Conservation (phyloP, 2,888 invertebrate species). For the Cheilosia impressa region DNA sequence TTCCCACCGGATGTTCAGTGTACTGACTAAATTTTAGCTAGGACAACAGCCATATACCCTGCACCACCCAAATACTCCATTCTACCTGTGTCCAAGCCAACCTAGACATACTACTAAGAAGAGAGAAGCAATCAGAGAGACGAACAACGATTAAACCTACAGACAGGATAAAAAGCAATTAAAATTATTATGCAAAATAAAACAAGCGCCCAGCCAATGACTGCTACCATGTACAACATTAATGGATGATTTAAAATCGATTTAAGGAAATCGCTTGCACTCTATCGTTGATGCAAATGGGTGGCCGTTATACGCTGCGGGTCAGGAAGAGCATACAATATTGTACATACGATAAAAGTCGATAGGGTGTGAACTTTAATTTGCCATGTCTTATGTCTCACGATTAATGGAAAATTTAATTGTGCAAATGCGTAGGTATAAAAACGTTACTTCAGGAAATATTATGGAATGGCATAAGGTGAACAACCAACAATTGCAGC, state of each 20-base stretch:
- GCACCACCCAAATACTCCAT: too few species aligned
- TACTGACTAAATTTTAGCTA: too few species aligned
- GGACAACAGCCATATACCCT: too few species aligned
- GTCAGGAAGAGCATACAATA: not conserved
- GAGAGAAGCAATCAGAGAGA: slow-evolving; percentile 7
- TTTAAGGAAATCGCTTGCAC: slow-evolving; percentile 10
- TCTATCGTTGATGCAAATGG: not conserved
- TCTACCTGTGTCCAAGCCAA: too few species aligned
- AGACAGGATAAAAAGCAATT: slow-evolving; percentile 37
- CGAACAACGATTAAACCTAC: slow-evolving; percentile 17
- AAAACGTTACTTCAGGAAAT: too few species aligned
- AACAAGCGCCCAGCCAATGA: slow-evolving; percentile 2
- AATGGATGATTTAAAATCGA: slow-evolving; percentile 47
- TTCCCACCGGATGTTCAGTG: too few species aligned
- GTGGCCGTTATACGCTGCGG: not conserved
- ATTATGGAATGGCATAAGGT: too few species aligned
- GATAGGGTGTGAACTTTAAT: slow-evolving; percentile 9
- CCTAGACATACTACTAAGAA: too few species aligned
- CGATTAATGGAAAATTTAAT: not conserved
- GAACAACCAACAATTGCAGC: too few species aligned
- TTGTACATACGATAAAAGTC: not conserved
- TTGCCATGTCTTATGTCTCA: not conserved
- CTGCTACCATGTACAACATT: slow-evolving; percentile 19
- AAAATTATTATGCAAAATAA: slow-evolving; percentile 43
- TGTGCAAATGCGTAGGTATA: too few species aligned